phyloP scores from a whole-genome alignment of 2,888 invertebrate species.

The Cerastoderma edule region DNA sequence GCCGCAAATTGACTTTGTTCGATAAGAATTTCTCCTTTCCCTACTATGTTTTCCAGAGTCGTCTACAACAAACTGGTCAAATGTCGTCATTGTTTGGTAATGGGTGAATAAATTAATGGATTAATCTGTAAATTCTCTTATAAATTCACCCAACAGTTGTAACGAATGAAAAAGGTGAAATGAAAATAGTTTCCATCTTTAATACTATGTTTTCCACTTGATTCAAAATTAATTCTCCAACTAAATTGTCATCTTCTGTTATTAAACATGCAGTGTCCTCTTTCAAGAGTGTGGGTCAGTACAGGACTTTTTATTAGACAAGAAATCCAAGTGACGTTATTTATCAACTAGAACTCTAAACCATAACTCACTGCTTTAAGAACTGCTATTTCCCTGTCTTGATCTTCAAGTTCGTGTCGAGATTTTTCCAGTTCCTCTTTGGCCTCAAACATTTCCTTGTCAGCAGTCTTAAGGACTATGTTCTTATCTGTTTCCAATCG shows the following conservation, averaged over 20 bases:
- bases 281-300: too few relatives aligned
- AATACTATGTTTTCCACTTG: too few relatives aligned
- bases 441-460: conserved; percentile 80
- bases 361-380: conserved; percentile 76
- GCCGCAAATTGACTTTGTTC: too few relatives aligned
- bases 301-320: too few relatives aligned
- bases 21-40: conserved; percentile 2
- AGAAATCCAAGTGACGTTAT: too few relatives aligned
- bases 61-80: neutral
- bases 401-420: conserved; percentile 78
- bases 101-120: neutral
- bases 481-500: conserved; percentile 80
- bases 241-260: too few relatives aligned
- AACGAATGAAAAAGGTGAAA: too few relatives aligned
- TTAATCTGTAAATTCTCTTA: too few relatives aligned
- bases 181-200: too few relatives aligned
- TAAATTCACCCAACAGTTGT: too few relatives aligned
- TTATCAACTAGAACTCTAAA: neutral
- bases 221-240: too few relatives aligned
- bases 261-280: too few relatives aligned
- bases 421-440: conserved; percentile 82
- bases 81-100: neutral
- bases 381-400: conserved; percentile 78
- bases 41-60: neutral
- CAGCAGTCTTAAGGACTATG: conserved; percentile 77